Evolutionary conservation across 92 coral and sea anemone species (phyloP), one percentile per base, ranked within the genome.

Genomic region (Scolanthus callimorphus): DNA sequence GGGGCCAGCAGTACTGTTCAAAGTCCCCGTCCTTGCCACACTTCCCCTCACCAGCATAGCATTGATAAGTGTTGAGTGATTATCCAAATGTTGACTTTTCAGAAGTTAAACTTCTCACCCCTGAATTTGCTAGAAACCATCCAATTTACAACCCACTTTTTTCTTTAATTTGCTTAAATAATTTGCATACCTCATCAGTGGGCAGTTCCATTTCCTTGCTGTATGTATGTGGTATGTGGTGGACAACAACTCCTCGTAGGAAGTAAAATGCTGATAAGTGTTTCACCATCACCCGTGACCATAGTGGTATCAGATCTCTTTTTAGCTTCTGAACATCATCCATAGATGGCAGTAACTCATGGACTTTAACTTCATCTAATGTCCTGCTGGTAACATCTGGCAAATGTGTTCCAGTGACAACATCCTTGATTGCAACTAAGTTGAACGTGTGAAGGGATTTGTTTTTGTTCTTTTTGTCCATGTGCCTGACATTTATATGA

Each of bases 391-490:
- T 29, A 3, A 46, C 59, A 58, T 69, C 67, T 3, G 58, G 60
- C 31, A 64, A 23, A 51, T 64, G 2, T 3, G 20, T 43, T 2
- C 81, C 81, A 43, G 37, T 2, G 21, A 64, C 73, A 29, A 43
- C 59, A 50, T 74, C 81, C 34, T 28, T 21, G 1, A 64, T 74
- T 20, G 81, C 73, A 50, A 74, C 63, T 17, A 74, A 22, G 67
- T 74, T 74, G 39, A 74, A 64, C 9, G 60, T 74, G 30, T 64
- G 73, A 38, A 74, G 67, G 2, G 73, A 74, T 44, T 74, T 74
- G 61, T 74, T 74, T 55, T 60, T 64, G 67, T 64, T 74, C 15
- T 51, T 9, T 10, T 29, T 48, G 38, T 27, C 29, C 55, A 74
- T 8, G 28, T 74, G 81, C 28, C 73, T 56, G 21, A 58, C 81